Evolutionary conservation across 1,140 invertebrate genomes (phyloP), one percentile per base, ranked within the genome.

Genomic region (Ericerus pela): DNA sequence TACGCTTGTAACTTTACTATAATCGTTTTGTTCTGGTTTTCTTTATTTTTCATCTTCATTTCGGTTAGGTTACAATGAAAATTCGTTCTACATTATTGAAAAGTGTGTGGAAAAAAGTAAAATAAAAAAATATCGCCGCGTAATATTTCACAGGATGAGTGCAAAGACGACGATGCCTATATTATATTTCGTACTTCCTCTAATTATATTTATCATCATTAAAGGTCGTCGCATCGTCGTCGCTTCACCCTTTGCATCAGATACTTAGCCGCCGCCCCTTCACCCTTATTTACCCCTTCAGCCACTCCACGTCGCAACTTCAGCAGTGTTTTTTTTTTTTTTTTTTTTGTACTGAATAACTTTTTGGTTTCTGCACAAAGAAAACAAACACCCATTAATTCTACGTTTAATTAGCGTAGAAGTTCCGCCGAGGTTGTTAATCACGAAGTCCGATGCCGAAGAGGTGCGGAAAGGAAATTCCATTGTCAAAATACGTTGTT

Each of bases 341-440:
- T 33, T 10, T 33, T 33, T n/a, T n/a, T 8, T n/a, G 30, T n/a
- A 10, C 8, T 33, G n/a, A 33, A 38, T 47, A 47, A 47, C 20
- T 47, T 47, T n/a, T n/a, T n/a, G n/a, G n/a, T n/a, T n/a, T 47
- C 26, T 8, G 26, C 26, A 47, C 26, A 47, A 47, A 47, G 41
- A 47, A 47, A 47, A 47, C 41, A 47, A 47, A 47, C 41, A 47
- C 22, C 41, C 41, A 47, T 47, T 47, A 47, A 47, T 47, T 47
- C 41, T 47, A 47, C 41, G 41, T 47, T 47, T 47, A 47, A 47
- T 47, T 47, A 47, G 41, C n/a, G n/a, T 24, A 24, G 26, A 47
- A 47, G 10, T 47, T 47, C 11, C 41, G 41, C 26, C 41, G 41
- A 47, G 10, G 10, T 10, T 47, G 41, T 47, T 47, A 47, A 47